Percentiles rank a stretch among this genome's conserved stretches.
These are phyloP conservation scores for Lucilia sericata DNA, from an alignment of 1,140 invertebrate genomes.

Conservation along the genomic window DNA sequence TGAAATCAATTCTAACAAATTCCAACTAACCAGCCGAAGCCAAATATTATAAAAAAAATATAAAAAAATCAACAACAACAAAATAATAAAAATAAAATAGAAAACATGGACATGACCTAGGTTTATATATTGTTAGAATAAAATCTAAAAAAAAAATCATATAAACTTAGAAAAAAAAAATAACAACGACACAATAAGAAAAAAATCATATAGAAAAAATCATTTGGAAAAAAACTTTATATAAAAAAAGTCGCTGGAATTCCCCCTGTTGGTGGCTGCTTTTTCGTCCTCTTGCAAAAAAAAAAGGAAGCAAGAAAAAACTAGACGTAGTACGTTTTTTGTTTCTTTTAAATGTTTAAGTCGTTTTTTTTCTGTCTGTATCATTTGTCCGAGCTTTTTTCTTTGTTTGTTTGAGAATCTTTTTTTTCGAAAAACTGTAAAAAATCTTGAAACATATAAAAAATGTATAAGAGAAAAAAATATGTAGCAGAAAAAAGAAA, in stretches of 20 bases:
- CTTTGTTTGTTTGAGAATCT: too few relatives aligned
- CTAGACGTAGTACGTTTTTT: background rate
- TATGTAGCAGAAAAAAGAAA: too few relatives aligned
- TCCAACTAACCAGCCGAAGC: background rate
- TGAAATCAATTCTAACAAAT: constrained; percentile 30
- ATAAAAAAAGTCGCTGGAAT: background rate
- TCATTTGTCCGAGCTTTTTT: background rate
- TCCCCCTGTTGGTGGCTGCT: background rate
- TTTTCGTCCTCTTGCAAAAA: background rate
- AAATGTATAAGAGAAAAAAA: too few relatives aligned
- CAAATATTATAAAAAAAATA: background rate
- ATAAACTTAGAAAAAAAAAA: constrained; percentile 5
- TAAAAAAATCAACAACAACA: background rate
- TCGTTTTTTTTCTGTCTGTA: background rate
- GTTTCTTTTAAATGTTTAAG: constrained; percentile 1
- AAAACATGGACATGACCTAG: constrained; percentile 23
- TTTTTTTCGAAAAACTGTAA: too few relatives aligned
- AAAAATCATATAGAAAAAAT: background rate
- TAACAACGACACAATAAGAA: background rate
- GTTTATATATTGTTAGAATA: background rate
- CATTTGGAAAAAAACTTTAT: too few relatives aligned
- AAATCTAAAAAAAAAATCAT: background rate
- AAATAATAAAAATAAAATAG: constrained; percentile 22
- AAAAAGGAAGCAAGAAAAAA: background rate
- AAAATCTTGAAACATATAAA: too few relatives aligned